Evolutionary conservation across 1,140 invertebrate genomes (phyloP).

Genomic region (Plectus sambesii): DNA sequence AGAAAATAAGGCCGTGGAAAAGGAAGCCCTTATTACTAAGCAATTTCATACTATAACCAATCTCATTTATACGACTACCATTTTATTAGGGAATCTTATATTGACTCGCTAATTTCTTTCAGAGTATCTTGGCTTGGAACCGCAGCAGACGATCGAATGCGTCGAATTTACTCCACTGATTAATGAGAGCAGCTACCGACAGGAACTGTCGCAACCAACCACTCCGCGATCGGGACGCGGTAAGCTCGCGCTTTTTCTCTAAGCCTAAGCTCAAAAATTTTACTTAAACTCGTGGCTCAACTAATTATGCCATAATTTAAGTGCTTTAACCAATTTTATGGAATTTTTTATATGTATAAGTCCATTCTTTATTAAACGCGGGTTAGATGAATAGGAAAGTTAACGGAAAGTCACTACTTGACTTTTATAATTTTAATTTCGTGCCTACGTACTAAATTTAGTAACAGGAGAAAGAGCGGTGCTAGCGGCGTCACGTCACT

Average conservation of each 20-base stretch:
- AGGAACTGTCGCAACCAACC: constrained; percentile 9
- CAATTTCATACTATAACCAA: too few species aligned
- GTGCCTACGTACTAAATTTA: constrained; percentile 16
- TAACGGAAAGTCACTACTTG: not conserved
- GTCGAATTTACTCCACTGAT: constrained; percentile 34
- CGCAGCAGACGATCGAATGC: constrained; percentile 34
- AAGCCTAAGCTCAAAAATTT: not conserved
- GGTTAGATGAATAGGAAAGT: not conserved
- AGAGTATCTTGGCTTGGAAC: constrained; percentile 38
- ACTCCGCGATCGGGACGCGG: constrained; percentile 3
- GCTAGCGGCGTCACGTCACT: too few species aligned
- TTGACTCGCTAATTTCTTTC: constrained; percentile 20
- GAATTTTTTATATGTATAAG: too few species aligned
- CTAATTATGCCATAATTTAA: constrained; percentile 6
- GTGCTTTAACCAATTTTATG: too few species aligned
- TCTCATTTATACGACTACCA: not conserved
- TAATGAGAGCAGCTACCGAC: constrained; percentile 9
- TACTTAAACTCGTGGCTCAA: not conserved
- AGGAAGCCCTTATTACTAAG: too few species aligned
- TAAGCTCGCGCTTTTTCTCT: constrained; percentile 4
- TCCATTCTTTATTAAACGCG: constrained; percentile 12
- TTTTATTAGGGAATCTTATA: constrained; percentile 14
- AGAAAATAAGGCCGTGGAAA: too few species aligned
- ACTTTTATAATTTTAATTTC: constrained; percentile 10
- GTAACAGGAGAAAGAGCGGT: too few species aligned